Base-by-base conservation (phyloP, 1,140 invertebrate genomes). In the Drosophila simulans region DNA sequence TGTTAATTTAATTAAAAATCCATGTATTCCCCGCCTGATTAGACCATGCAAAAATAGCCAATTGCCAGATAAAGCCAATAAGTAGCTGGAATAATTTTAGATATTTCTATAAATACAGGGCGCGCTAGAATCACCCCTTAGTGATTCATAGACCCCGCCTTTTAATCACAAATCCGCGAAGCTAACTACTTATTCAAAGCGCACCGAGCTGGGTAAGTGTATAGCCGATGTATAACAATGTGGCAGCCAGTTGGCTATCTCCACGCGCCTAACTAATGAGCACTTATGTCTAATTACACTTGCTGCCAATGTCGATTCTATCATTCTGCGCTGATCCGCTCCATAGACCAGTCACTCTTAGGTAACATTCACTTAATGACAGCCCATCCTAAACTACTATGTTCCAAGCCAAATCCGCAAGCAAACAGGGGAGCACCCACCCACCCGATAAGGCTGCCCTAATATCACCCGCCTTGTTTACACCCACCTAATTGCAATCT, bases 1-100 rank as follows among this genome's bases (percentile, higher is more conserved):
- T 77, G 59, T 59, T 77, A 39, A 59, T 40, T 80, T 81, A 74
- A 85, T 85, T 81, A 77, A 81, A 77, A 81, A 46, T 52, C 62
- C 20, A 53, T 76, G 53, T 75, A 70, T 54, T 51, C 15, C 39
- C 45, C 35, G 20, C 34, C 54, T 56, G 73, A 76, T 70, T 62
- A 45, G 45, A 17, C 25, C 42, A 65, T 66, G 64, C 69, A 54
- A 73, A 73, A 73, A 74, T 60, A 71, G 22, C 46, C 69, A 48
- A 27, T 56, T 10, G 5, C 45, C 35, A 48, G 63, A 70, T 70
- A 57, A 70, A 27, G n/a, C 52, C 43, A 65, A 70, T 71, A 57
- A 57, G 17, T 31, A 13, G 5, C 20, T 27, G 10, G 27, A 5
- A 70, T 43, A 27, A 15, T 57, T 71, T 71, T 70, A 49, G 51